Evolutionary conservation across 2,113 vertebrate genomes (phyloP).

Genomic region (Boulengeromyrus knoepffleri): DNA sequence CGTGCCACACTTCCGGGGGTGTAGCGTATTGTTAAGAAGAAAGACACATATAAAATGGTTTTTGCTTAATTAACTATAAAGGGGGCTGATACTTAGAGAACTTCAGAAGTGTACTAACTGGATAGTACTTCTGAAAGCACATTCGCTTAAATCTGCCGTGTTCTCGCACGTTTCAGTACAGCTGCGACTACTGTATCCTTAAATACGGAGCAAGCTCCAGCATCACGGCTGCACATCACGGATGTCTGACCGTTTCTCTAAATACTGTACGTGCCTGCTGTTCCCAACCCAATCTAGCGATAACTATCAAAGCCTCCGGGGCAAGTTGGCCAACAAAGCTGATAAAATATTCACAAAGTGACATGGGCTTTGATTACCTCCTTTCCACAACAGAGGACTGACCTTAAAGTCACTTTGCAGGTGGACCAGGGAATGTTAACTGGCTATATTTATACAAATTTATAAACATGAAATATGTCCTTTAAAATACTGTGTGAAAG

Average conservation of each 20-base stretch:
- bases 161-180: not conserved
- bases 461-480: not conserved
- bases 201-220: too few relatives aligned
- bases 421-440: not conserved
- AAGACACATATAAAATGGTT: slow-evolving; percentile 42
- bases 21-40: slow-evolving; percentile 38
- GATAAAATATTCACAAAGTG: not conserved
- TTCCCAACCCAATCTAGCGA: not conserved
- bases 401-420: not conserved
- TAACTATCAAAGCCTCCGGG: not conserved
- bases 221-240: not conserved
- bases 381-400: not conserved
- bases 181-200: too few relatives aligned
- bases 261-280: not conserved
- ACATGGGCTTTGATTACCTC: not conserved
- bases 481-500: not conserved
- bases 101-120: slow-evolving; percentile 20
- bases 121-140: not conserved
- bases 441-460: not conserved
- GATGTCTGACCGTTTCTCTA: not conserved
- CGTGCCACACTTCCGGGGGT: slow-evolving; percentile 26
- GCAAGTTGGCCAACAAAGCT: not conserved
- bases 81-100: slow-evolving; percentile 25
- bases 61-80: slow-evolving; percentile 35
- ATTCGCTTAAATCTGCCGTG: not conserved